Evolutionary conservation across 2,888 invertebrate species (phyloP).

Genomic region (Pseudanteris insignis): DNA sequence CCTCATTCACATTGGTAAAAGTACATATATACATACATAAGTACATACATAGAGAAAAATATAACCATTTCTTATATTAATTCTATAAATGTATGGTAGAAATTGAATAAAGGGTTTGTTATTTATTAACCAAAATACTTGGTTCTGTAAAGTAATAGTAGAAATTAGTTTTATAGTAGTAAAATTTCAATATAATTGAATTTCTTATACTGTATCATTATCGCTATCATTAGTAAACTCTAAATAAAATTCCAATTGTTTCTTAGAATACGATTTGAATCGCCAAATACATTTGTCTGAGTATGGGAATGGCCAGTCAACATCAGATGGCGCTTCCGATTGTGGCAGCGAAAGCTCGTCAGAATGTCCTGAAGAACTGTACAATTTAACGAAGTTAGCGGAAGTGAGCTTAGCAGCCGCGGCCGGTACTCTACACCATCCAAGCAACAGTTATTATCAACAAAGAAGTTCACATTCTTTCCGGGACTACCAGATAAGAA

Average conservation of each 20-base stretch:
- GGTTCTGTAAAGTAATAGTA: no score
- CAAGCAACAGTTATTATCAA: conserved; percentile 54
- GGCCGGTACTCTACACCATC: conserved; percentile 69
- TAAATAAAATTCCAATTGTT: no score
- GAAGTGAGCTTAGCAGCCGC: conserved; percentile 77
- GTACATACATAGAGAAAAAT: no score
- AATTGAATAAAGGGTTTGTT: no score
- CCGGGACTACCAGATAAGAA: conserved; percentile 17
- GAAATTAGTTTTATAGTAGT: not conserved
- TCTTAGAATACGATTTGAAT: conserved; percentile 59
- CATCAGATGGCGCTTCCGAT: conserved; percentile 64
- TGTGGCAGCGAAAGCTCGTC: conserved; percentile 64
- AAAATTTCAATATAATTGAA: not conserved
- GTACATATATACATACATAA: no score
- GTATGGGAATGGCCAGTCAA: conserved; percentile 59
- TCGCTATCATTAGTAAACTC: no score
- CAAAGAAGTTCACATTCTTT: conserved; percentile 49
- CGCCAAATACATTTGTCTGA: conserved; percentile 57
- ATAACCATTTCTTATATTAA: no score
- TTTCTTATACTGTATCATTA: no score
- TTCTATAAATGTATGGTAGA: no score
- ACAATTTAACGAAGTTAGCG: conserved; percentile 79
- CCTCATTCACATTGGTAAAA: no score
- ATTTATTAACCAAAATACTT: no score
- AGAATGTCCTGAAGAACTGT: conserved; percentile 73